A percentile compares a stretch with the other conserved stretches of the same genome.
phyloP scores from a whole-genome alignment of 2,113 vertebrate genomes.

The Ramphastos sulfuratus region DNA sequence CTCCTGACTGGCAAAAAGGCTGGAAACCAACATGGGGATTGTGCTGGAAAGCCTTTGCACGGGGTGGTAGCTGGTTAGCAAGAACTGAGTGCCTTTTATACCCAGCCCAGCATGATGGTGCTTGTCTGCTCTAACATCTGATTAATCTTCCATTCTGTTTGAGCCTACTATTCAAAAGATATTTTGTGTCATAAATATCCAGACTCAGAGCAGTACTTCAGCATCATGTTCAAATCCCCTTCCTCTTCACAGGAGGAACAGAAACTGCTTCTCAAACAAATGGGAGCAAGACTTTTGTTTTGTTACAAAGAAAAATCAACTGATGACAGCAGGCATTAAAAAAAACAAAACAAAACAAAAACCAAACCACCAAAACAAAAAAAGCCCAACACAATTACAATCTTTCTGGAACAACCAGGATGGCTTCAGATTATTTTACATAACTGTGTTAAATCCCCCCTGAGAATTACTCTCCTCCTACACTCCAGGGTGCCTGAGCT shows the following conservation, averaged over 20 bases:
- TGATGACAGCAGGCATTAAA: constrained; percentile 1
- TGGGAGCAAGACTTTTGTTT: constrained; percentile 9
- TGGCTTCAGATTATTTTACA: constrained; percentile 69
- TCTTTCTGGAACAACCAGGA: constrained; percentile 49
- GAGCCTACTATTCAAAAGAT: constrained; percentile 34
- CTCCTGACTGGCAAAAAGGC: background rate
- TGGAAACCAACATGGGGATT: background rate
- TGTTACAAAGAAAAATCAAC: constrained; percentile 2
- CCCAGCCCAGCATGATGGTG: background rate
- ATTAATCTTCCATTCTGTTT: too few relatives aligned
- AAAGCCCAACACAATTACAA: background rate
- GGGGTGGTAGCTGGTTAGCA: background rate
- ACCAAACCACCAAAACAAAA: too few relatives aligned
- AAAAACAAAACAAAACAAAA: background rate
- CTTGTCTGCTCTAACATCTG: background rate
- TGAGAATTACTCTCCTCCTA: constrained; percentile 63
- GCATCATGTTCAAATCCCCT: background rate
- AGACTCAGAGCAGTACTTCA: background rate
- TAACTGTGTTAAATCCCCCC: constrained; percentile 65
- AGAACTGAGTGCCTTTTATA: accelerated
- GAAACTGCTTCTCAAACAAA: constrained; percentile 47
- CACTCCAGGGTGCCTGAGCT: constrained; percentile 56
- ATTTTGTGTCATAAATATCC: constrained; percentile 22
- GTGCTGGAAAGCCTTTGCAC: background rate
- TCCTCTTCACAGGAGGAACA: constrained; percentile 36